Evolutionary conservation across 2,113 vertebrate genomes (phyloP), one percentile per base, ranked within the genome.

Genomic region (Pachycephala philippinensis): DNA sequence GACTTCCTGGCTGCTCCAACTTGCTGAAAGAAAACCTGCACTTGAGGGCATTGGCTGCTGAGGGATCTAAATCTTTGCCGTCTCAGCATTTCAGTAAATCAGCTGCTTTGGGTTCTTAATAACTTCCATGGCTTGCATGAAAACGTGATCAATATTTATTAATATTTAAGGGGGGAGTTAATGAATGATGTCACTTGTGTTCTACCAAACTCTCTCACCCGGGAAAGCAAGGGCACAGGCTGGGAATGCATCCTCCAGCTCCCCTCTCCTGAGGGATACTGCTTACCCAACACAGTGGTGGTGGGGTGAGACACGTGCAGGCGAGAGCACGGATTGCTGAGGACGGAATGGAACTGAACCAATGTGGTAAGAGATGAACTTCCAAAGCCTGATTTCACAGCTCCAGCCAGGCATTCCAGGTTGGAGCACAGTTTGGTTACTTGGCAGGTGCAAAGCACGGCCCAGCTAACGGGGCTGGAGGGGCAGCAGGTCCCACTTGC

Each of bases 221-320:
- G 3, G 39, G 33, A 57, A 47, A 5, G 4, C 15, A 37, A 77
- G 59, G 3, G 33, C 37, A 4, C 16, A 12, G 45, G 47, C 64
- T 74, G 7, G 8, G 54, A 40, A 16, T 16, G 4, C 15, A 1
- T 28, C 18, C 11, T n/a, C 6, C 61, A 66, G n/a, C n/a, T 47
- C 3, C 6, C 3, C 4, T 17, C 19, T 65, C 40, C 40, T 11
- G 1, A 47, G 50, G 50, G 9, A 1, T 4, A 1, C 0, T 7
- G 33, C 42, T 65, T 21, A 21, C n/a, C 49, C 30, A 26, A 0
- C 26, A 1, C 3, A 1, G 1, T 23, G 47, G 13, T 18, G 63
- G 8, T 8, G 42, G 37, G 39, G 11, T 39, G 4, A n/a, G 57
- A 50, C 42, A 11, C 1, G 0, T 4, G 40, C 42, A 71, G 22